Base-by-base conservation (phyloP, 2,888 invertebrate species). In the Eulithis testata region DNA sequence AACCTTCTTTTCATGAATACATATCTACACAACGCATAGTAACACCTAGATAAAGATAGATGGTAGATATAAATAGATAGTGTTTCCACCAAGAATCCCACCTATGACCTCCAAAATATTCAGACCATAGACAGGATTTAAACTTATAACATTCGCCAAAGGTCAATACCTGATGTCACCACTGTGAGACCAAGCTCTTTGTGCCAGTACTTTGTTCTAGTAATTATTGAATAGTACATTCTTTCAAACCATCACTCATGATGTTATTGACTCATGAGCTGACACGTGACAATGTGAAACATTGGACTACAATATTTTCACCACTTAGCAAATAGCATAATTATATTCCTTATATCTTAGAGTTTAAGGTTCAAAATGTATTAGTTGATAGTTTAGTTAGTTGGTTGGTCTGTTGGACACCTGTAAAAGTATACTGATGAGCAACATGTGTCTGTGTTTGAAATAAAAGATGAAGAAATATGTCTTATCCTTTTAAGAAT, bases 111-210 rank as follows among this genome's bases (percentile, higher is more conserved):
- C 63, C 63, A 63, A 67, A 66, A 60, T 57, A 60, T 56, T 51
- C 40, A 59, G 53, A 54, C 59, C 55, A 27, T 49, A 63, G 45
- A 51, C 55, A 68, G 67, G 69, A 68, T 67, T 59, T 70, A 69
- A 73, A 73, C 70, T 21, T 71, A 73, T 69, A 68, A 61, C 66
- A 69, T 70, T 21, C 21, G 21, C 21, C 51, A 66, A 73, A 73
- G 73, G 73, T 73, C 63, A 72, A 73, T 68, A 63, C 69, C 73
- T 72, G 66, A 73, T 72, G 68, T 73, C 73, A 72, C 66, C 63
- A 36, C n/a, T 37, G 64, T 50, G 45, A 51, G 60, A 47, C 67
- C 55, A 56, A 43, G 45, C 58, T 64, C 66, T 70, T 68, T 69
- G 66, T 71, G 36, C 56, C 58, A 12, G 40, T 58, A 43, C 63